Evolutionary conservation across 2,113 vertebrate genomes (phyloP), one percentile per base, ranked within the genome.

Genomic region (Vidua macroura): DNA sequence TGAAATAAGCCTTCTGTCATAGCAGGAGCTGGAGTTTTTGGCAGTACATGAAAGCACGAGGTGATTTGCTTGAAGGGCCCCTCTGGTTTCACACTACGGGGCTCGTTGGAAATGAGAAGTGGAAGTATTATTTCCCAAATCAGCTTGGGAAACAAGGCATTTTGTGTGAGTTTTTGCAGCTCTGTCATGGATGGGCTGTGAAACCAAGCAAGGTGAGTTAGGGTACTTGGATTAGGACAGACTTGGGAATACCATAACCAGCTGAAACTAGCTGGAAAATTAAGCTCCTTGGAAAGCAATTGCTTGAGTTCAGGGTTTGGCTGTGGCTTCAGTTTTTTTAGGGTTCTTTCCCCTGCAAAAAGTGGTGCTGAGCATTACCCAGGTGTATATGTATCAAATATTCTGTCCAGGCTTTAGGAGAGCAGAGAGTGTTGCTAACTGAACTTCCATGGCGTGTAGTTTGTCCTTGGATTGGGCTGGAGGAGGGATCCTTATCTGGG

Each of bases 11-110:
- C 69, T 86, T 22, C 77, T 93, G 70, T 64, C 70, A 28, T n/a
- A 93, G 79, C 58, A 90, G 69, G 67, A 89, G 86, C 25, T 70
- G 23, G 3, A 53, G 19, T 87, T 82, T 58, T 82, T 95, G 84
- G 82, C 70, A 68, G 21, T 39, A 43, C 67, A 39, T 85, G 55
- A 95, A 85, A 89, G 75, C 58, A 43, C 1, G 22, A 68, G 66
- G 58, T 86, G 75, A 86, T 89, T 64, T 91, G n/a, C 74, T 24
- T 56, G 49, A 60, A 4, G 6, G 52, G 18, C 51, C 63, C 81
- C 49, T 85, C 66, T 77, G 75, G 67, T 93, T 91, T 93, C 66
- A 49, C 28, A 10, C 62, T 10, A 1, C 2, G 30, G 64, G 41
- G 48, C 41, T 82, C 0, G 0, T 76, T 83, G 64, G 49, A 85